A percentile compares a stretch with the other conserved stretches of the same genome.
phyloP scores from a whole-genome alignment of 2,888 invertebrate species.

The Apeira syringaria region DNA sequence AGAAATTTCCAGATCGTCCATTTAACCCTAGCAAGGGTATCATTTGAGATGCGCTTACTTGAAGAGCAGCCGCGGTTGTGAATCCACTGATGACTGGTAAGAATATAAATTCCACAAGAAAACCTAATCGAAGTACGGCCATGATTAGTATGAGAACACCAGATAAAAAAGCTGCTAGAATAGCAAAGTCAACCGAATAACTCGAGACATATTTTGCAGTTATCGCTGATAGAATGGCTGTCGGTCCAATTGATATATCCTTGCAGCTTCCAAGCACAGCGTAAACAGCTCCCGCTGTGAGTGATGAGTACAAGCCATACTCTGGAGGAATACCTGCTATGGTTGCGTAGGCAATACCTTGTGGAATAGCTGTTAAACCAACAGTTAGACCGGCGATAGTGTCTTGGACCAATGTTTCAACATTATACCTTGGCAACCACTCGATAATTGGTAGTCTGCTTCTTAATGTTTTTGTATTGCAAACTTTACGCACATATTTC shows the following conservation, averaged over 20 bases:
- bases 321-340: constrained; percentile 88
- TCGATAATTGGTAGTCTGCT: constrained; percentile 85
- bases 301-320: constrained; percentile 95
- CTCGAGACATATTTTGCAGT: constrained; percentile 85
- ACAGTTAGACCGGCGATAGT: constrained; percentile 93
- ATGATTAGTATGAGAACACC: constrained; percentile 88
- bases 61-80: constrained; percentile 92
- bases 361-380: constrained; percentile 91
- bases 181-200: constrained; percentile 87
- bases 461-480: constrained; percentile 63
- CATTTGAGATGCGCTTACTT: constrained; percentile 91
- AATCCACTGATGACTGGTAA: constrained; percentile 93
- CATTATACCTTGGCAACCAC: constrained; percentile 90
- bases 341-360: constrained; percentile 91
- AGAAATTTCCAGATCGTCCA: constrained; percentile 84
- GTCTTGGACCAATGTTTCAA: constrained; percentile 87
- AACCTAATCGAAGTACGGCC: constrained; percentile 90
- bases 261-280: constrained; percentile 94
- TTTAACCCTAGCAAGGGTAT: constrained; percentile 88
- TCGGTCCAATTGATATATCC: constrained; percentile 91
- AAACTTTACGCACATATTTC: constrained; percentile 53
- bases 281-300: constrained; percentile 95
- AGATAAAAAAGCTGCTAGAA: constrained; percentile 88
- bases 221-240: constrained; percentile 94
- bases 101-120: constrained; percentile 93